phyloP scores from a whole-genome alignment of 1,140 invertebrate genomes.

The Brachionus asplanchnoidis region DNA sequence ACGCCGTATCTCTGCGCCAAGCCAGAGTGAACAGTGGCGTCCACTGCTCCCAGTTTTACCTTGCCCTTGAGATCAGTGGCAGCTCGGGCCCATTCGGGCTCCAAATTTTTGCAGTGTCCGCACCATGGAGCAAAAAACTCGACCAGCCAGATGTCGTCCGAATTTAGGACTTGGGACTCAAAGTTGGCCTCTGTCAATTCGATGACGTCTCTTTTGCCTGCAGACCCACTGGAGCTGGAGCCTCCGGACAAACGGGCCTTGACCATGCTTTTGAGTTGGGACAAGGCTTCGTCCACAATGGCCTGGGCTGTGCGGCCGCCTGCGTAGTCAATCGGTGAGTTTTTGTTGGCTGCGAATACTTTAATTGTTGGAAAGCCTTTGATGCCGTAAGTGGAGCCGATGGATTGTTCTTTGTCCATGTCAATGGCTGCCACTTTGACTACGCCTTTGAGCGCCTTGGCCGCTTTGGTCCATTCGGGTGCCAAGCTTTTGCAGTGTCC shows the following conservation, averaged over 20 bases:
- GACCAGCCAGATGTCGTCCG: constrained; percentile 88
- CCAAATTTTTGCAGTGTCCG: constrained; percentile 83
- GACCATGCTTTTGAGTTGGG: constrained; percentile 67
- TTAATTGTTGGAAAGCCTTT: constrained; percentile 93
- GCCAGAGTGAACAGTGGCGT: constrained; percentile 81
- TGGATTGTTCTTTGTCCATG: constrained; percentile 42
- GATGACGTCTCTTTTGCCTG: constrained; percentile 63
- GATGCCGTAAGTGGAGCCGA: constrained; percentile 75
- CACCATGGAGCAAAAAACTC: constrained; percentile 87
- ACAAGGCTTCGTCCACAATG: constrained; percentile 76
- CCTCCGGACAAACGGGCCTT: constrained; percentile 61
- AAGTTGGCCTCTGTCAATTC: constrained; percentile 92
- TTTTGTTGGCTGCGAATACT: constrained; percentile 81
- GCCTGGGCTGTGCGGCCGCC: constrained; percentile 75
- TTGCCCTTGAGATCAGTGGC: constrained; percentile 84
- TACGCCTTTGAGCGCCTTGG: constrained; percentile 40
- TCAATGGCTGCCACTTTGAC: constrained; percentile 42
- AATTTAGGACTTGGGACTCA: constrained; percentile 74
- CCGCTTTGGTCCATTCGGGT: constrained; percentile 38
- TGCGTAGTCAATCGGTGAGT: constrained; percentile 77
- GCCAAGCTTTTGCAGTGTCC: constrained; percentile 47
- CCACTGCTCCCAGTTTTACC: constrained; percentile 90
- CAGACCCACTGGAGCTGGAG: constrained; percentile 45
- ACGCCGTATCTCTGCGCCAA: constrained; percentile 68
- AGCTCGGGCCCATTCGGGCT: constrained; percentile 87